A percentile compares a stretch with the other conserved stretches of the same genome.
These are phyloP conservation scores for Drosophila ustulata DNA, from an alignment of 2,888 invertebrate genomes.

Conservation along the genomic window DNA sequence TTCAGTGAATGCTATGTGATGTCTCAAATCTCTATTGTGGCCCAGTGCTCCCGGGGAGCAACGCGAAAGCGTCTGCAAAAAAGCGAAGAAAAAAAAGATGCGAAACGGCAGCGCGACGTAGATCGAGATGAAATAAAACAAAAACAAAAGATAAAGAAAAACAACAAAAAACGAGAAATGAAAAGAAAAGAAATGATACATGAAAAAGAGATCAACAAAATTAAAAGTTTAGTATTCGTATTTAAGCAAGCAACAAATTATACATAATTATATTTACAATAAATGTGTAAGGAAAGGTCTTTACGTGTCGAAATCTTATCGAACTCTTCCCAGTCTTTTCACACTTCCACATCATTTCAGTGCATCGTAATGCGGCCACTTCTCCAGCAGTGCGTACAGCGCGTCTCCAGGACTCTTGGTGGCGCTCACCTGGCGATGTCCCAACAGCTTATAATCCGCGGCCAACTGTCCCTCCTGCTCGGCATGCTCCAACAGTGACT, in stretches of 20 bases:
- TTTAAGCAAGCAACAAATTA: constrained; percentile 80
- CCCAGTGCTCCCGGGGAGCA: constrained; percentile 75
- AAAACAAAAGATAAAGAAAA: constrained; percentile 36
- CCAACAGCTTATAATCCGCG: constrained; percentile 88
- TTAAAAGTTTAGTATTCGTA: constrained; percentile 77
- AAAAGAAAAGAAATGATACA: constrained; percentile 18
- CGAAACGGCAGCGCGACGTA: constrained; percentile 37
- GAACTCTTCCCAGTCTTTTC: neutral
- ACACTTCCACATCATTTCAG: constrained; percentile 16
- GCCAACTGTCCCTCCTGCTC: constrained; percentile 87
- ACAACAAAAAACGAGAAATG: constrained; percentile 29
- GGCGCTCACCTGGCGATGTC: constrained; percentile 88
- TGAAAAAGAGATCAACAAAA: constrained; percentile 73
- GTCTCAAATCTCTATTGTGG: constrained; percentile 76
- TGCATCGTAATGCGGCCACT: constrained; percentile 88
- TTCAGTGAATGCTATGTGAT: constrained; percentile 76
- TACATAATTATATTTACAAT: constrained; percentile 80
- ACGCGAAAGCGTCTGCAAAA: constrained; percentile 13
- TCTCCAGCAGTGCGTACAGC: constrained; percentile 87
- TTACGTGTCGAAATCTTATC: constrained; percentile 74
- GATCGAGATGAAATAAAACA: constrained; percentile 51
- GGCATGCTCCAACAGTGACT: constrained; percentile 87
- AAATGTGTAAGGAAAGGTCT: constrained; percentile 77
- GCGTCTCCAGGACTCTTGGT: constrained; percentile 90
- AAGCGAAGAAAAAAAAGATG: constrained; percentile 9